A percentile compares a stretch with the other conserved stretches of the same genome.
Conservation (phyloP, 2,888 invertebrate genomes). For the Plebejus argus region DNA sequence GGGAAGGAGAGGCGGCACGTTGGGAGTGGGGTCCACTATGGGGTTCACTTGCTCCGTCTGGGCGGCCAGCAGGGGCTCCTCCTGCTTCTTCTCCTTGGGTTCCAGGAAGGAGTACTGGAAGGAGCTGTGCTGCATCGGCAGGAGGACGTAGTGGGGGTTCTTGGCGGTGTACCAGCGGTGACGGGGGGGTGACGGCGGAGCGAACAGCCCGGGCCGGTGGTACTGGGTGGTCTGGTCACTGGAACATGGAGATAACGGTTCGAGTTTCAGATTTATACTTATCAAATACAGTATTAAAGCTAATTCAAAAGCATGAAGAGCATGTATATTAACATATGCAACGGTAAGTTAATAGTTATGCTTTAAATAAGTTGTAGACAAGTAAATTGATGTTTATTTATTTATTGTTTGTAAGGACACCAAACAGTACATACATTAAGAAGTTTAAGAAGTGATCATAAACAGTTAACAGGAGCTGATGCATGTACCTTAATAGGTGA, state of each 20-base stretch:
- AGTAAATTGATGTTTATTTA: no score
- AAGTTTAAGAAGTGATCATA: no score
- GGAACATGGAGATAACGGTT: slow-evolving; percentile 36
- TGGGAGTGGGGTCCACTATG: slow-evolving; percentile 61
- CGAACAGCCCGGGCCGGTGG: slow-evolving; percentile 78
- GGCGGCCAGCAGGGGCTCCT: slow-evolving; percentile 61
- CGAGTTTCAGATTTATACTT: not conserved
- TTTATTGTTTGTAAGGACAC: no score
- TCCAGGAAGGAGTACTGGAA: slow-evolving; percentile 66
- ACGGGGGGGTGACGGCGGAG: slow-evolving; percentile 73
- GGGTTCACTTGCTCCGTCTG: slow-evolving; percentile 65
- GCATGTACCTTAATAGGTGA: no score
- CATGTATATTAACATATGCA: no score
- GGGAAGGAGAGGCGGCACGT: slow-evolving; percentile 55
- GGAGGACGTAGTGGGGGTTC: slow-evolving; percentile 57
- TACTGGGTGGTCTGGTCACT: slow-evolving; percentile 66
- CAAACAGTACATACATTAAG: no score
- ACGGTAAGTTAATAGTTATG: no score
- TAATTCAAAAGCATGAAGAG: no score
- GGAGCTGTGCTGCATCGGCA: slow-evolving; percentile 61
- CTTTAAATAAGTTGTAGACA: no score
- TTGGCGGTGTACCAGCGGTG: slow-evolving; percentile 54
- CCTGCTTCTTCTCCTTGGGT: slow-evolving; percentile 57
- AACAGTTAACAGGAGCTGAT: no score
- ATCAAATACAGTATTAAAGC: no score